Evolutionary conservation across 2,888 invertebrate genomes (phyloP), one percentile per base, ranked within the genome.

Genomic region (Lobophora halterata): DNA sequence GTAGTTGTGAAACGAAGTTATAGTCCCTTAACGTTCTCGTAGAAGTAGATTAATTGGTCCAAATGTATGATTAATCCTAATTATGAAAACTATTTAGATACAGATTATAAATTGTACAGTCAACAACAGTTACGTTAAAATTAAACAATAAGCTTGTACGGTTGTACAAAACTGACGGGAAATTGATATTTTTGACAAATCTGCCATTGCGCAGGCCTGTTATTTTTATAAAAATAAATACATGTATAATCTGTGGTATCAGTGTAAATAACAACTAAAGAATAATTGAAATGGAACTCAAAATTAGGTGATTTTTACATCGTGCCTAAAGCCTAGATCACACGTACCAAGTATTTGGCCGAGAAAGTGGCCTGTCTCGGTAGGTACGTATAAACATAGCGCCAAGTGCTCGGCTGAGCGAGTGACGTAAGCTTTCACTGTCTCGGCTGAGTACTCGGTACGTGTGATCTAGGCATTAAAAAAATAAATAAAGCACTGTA

Each of bases 301-400:
- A 45, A 49, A 43, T 54, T 49, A 55, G 55, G 42, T 49, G 47
- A 66, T 61, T 49, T 59, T 60, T 49, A n/a, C n/a, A 55, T 56
- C 52, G 62, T 67, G 68, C 70, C 70, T 69, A n/a, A n/a, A n/a
- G n/a, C n/a, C n/a, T n/a, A n/a, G n/a, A n/a, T n/a, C n/a, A n/a
- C n/a, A n/a, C n/a, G n/a, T n/a, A n/a, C n/a, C n/a, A n/a, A n/a
- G n/a, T n/a, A n/a, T n/a, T n/a, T n/a, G n/a, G n/a, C n/a, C n/a
- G n/a, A n/a, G n/a, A n/a, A n/a, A n/a, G n/a, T n/a, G n/a, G n/a
- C n/a, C n/a, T n/a, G n/a, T n/a, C n/a, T n/a, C n/a, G n/a, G n/a
- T n/a, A n/a, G n/a, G n/a, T n/a, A n/a, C n/a, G n/a, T n/a, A n/a
- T n/a, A n/a, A n/a, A n/a, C n/a, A n/a, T n/a, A n/a, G n/a, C n/a